Conservation (phyloP, 2,113 vertebrate genomes). For the Chlamydotis undulata region DNA sequence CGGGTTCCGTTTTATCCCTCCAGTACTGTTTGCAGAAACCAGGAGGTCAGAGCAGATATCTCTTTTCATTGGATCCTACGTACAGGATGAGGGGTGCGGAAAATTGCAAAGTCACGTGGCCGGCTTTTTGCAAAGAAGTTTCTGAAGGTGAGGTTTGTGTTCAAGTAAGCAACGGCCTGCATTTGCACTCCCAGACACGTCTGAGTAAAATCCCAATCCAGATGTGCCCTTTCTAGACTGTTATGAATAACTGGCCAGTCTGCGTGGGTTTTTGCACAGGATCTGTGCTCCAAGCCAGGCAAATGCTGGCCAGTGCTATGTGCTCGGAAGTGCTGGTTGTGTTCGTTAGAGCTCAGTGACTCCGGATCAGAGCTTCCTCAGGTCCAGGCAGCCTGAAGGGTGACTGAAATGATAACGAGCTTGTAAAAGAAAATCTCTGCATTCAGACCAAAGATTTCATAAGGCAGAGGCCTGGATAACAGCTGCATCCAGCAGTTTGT, state of each 20-base stretch:
- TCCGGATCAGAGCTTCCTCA: not conserved
- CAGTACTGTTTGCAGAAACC: not conserved
- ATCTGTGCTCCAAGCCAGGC: not conserved
- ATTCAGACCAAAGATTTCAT: not conserved
- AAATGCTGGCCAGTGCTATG: not conserved
- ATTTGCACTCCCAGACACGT: not conserved
- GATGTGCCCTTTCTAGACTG: not conserved
- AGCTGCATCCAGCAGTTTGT: conserved; percentile 19
- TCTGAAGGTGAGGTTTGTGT: not conserved
- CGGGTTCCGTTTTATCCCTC: not conserved
- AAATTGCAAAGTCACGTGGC: not conserved
- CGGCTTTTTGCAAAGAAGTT: not conserved
- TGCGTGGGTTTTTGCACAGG: not conserved
- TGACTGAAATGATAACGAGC: not conserved
- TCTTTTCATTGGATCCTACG: not conserved
- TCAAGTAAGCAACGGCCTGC: not conserved
- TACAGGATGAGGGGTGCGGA: not conserved
- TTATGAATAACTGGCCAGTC: not conserved
- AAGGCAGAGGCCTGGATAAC: not conserved
- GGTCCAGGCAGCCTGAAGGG: not conserved
- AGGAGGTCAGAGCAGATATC: not conserved
- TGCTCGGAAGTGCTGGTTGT: not conserved
- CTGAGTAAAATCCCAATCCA: not conserved
- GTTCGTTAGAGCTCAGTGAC: not conserved
- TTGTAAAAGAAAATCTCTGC: not conserved